Percentiles rank a stretch among this genome's conserved stretches.
These are phyloP conservation scores for Pelagia noctiluca DNA, from an alignment of 30 jellyfish, hydroid and myxozoan genomes.

Conservation along the genomic window DNA sequence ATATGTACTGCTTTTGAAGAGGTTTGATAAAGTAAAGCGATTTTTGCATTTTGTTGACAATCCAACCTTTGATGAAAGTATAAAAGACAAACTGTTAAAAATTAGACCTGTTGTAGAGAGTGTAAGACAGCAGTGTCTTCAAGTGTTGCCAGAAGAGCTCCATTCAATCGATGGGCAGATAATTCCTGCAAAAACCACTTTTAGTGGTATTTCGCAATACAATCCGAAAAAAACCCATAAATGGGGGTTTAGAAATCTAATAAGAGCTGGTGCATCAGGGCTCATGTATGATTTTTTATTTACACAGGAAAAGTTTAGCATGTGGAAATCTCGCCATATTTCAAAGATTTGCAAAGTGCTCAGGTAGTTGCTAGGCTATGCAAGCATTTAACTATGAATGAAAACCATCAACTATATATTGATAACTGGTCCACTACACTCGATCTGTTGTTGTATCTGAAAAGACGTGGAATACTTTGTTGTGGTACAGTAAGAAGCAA, in stretches of 20 bases:
- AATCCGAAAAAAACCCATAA: too few relatives aligned
- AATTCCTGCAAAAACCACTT: constrained; percentile 71
- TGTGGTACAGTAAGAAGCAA: constrained; percentile 77
- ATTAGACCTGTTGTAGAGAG: constrained; percentile 57
- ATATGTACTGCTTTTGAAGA: constrained; percentile 67
- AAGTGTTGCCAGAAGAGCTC: constrained; percentile 62
- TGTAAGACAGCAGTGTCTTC: constrained; percentile 40
- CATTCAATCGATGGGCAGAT: constrained; percentile 71
- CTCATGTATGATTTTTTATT: constrained; percentile 48
- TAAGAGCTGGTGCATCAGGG: constrained; percentile 65
- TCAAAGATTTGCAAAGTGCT: constrained; percentile 57
- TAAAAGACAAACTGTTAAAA: constrained; percentile 56
- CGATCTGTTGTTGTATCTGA: constrained; percentile 59
- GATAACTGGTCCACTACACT: constrained; percentile 82
- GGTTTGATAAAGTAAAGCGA: constrained; percentile 62
- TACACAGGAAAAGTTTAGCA: constrained; percentile 6
- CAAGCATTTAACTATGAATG: constrained; percentile 48
- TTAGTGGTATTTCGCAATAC: constrained; percentile 59
- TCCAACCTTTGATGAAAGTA: constrained; percentile 41
- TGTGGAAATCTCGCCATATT: not conserved
- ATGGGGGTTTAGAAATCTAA: constrained; percentile 63
- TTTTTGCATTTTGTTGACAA: constrained; percentile 69
- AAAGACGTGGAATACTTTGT: constrained; percentile 60
- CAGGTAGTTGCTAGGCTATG: constrained; percentile 80
- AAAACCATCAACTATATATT: constrained; percentile 43